These are phyloP conservation scores for Ophion costatus DNA, from an alignment of 2,888 invertebrate species.

Conservation along the genomic window DNA sequence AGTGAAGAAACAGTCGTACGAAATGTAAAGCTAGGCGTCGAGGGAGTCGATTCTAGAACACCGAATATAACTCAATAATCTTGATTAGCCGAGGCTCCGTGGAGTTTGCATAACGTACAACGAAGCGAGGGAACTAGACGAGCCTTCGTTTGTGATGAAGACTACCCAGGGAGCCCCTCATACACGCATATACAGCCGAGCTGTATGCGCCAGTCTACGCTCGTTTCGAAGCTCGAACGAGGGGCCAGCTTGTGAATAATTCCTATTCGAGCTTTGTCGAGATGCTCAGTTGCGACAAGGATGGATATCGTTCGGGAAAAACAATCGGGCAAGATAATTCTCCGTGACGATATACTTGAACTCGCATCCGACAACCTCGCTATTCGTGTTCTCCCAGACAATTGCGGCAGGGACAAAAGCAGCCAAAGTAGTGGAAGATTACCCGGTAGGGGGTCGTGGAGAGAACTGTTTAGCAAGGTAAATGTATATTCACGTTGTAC, in stretches of 20 bases:
- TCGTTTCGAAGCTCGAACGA: slow-evolving; percentile 20
- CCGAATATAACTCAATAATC: slow-evolving; percentile 42
- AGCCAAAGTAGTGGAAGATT: not conserved
- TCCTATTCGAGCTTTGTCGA: not conserved
- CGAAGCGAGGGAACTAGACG: slow-evolving; percentile 23
- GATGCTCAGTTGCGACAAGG: not conserved
- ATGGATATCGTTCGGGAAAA: not conserved
- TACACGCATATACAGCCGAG: slow-evolving; percentile 12
- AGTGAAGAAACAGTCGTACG: not conserved
- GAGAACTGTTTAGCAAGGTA: not conserved
- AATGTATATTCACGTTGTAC: not conserved
- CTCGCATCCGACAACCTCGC: not conserved
- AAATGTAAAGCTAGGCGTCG: not conserved
- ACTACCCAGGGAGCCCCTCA: slow-evolving; percentile 13
- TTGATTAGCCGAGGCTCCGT: slow-evolving; percentile 35
- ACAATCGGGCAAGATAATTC: not conserved
- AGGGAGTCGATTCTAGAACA: slow-evolving; percentile 33
- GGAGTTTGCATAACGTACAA: slow-evolving; percentile 49
- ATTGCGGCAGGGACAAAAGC: not conserved
- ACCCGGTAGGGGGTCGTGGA: not conserved
- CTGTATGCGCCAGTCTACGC: slow-evolving; percentile 5
- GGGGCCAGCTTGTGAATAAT: slow-evolving; percentile 24
- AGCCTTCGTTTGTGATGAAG: slow-evolving; percentile 24
- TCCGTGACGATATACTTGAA: not conserved
- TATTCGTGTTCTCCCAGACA: not conserved